phyloP scores from a whole-genome alignment of 2,113 vertebrate genomes.

The Alligator mississippiensis region DNA sequence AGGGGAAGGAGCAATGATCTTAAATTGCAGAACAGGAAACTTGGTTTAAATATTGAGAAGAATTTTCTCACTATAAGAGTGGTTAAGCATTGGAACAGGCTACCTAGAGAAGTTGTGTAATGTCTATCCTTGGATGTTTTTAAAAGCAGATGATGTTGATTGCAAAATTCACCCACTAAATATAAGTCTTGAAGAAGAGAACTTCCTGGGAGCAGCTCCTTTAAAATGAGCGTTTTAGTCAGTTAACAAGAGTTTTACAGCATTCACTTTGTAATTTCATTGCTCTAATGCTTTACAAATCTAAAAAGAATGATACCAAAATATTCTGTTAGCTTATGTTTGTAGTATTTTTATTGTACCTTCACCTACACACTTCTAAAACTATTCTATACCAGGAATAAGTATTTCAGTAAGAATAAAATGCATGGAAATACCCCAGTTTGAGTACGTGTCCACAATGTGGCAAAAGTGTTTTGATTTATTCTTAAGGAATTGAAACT shows the following conservation, averaged over 20 bases:
- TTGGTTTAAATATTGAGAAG: no score
- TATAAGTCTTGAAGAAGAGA: neutral
- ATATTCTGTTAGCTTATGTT: neutral
- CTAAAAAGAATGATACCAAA: neutral
- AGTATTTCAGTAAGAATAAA: neutral
- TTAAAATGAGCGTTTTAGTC: neutral
- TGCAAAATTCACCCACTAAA: neutral
- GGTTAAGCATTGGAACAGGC: no score
- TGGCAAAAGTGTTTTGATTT: slow-evolving; percentile 27
- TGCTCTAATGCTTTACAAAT: neutral
- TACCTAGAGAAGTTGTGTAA: no score
- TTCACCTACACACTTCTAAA: neutral
- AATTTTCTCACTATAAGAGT: no score
- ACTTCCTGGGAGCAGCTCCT: neutral
- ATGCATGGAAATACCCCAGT: slow-evolving; percentile 18
- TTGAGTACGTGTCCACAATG: slow-evolving; percentile 1
- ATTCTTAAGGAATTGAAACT: neutral
- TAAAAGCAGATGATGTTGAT: no score
- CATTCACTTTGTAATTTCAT: neutral
- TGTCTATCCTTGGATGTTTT: no score
- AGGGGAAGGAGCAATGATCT: no score
- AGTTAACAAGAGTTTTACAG: neutral
- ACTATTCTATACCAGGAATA: neutral
- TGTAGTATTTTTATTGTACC: neutral
- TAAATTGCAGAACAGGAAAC: no score